These are phyloP conservation scores for Labroides dimidiatus DNA, from an alignment of 2,797 vertebrate species.

Conservation along the genomic window DNA sequence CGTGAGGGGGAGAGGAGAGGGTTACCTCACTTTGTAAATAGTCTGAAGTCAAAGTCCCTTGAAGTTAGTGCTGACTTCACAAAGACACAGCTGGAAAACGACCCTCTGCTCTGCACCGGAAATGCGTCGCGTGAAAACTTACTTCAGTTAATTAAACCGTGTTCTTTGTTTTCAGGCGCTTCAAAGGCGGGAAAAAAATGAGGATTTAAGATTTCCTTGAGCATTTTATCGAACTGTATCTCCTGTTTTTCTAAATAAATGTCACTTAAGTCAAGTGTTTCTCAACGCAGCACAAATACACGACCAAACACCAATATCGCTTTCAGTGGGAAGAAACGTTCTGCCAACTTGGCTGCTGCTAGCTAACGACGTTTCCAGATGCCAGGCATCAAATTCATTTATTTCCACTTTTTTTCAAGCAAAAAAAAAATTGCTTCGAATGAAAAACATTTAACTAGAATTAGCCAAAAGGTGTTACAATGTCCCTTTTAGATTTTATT, in stretches of 20 bases:
- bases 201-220: no score
- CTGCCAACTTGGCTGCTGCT: conserved; percentile 54
- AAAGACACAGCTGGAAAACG: conserved; percentile 60
- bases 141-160: not conserved
- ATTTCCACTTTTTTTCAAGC: not conserved
- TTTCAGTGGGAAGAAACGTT: conserved; percentile 41
- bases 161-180: not conserved
- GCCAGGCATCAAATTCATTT: conserved; percentile 22
- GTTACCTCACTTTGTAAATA: conserved; percentile 70
- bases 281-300: conserved; percentile 8
- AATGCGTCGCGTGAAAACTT: not conserved
- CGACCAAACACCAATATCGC: conserved; percentile 14
- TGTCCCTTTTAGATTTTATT: no score
- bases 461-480: not conserved
- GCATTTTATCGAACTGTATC: not conserved
- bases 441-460: not conserved
- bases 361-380: conserved; percentile 74
- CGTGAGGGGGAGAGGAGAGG: conserved; percentile 26
- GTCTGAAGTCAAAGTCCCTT: conserved; percentile 50
- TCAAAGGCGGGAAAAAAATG: no score
- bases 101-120: not conserved
- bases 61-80: conserved; percentile 59
- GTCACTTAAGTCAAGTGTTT: conserved; percentile 5
- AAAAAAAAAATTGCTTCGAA: not conserved
- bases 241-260: not conserved